A percentile compares a stretch with the other conserved stretches of the same genome.
These are phyloP conservation scores for Clamator glandarius DNA, from an alignment of 2,797 vertebrate genomes.

Conservation along the genomic window DNA sequence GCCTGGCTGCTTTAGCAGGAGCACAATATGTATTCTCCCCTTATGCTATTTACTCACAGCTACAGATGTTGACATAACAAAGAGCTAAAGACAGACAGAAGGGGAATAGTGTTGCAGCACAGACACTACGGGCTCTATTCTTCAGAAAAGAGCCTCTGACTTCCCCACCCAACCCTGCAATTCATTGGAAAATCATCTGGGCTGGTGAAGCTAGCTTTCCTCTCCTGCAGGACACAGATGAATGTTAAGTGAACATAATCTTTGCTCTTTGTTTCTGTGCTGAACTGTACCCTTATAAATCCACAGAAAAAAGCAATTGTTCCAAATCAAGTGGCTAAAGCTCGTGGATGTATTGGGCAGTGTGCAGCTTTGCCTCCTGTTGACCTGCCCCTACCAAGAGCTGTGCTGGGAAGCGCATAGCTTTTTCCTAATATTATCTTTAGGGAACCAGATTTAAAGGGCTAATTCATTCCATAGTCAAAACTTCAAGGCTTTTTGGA, in stretches of 20 bases:
- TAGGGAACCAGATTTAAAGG: background rate
- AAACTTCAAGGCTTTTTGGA: background rate
- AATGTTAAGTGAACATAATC: background rate
- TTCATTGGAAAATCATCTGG: constrained; percentile 46
- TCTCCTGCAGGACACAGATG: background rate
- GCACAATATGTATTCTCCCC: constrained; percentile 58
- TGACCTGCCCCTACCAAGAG: background rate
- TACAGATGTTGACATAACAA: constrained; percentile 74
- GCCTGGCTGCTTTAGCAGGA: constrained; percentile 33
- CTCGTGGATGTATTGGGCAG: background rate
- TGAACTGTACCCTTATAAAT: background rate
- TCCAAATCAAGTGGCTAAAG: background rate
- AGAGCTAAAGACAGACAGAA: constrained; percentile 69
- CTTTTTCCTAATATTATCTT: background rate
- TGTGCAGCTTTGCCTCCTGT: background rate
- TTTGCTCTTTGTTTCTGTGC: background rate
- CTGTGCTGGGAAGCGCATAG: background rate
- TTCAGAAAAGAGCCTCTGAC: constrained; percentile 32
- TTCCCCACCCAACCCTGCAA: constrained; percentile 40
- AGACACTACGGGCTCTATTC: constrained; percentile 65
- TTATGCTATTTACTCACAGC: constrained; percentile 54
- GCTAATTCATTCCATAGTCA: background rate
- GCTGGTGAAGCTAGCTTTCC: constrained; percentile 19
- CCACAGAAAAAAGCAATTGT: background rate
- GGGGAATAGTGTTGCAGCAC: constrained; percentile 25